A percentile compares a stretch with the other conserved stretches of the same genome.
phyloP scores from a whole-genome alignment of 2,113 vertebrate genomes.

The Fulica atra region DNA sequence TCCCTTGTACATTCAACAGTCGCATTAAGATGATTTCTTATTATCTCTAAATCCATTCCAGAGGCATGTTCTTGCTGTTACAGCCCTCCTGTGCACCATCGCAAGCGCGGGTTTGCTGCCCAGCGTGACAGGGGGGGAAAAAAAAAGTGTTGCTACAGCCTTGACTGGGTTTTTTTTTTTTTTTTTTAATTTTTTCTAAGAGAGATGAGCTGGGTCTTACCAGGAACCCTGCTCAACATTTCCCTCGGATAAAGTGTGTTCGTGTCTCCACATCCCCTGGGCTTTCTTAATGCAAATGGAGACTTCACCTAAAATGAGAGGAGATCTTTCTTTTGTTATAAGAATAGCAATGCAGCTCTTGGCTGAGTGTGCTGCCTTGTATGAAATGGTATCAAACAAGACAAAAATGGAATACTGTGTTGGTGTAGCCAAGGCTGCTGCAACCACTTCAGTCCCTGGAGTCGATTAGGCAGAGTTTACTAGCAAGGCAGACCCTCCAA shows the following conservation, averaged over 20 bases:
- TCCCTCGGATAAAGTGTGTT: background rate
- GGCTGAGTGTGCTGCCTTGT: background rate
- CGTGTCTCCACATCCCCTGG: background rate
- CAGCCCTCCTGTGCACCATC: constrained; percentile 47
- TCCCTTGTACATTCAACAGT: constrained; percentile 47
- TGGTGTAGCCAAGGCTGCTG: background rate
- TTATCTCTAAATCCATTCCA: constrained; percentile 53
- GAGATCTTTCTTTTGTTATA: constrained; percentile 16
- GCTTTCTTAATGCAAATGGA: constrained; percentile 10
- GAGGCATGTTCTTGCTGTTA: constrained; percentile 28
- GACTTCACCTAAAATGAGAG: background rate
- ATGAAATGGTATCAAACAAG: background rate
- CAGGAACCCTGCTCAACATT: background rate
- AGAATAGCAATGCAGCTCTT: constrained; percentile 1
- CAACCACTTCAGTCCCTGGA: background rate
- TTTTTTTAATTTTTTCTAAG: background rate
- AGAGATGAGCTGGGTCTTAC: background rate
- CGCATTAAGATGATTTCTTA: constrained; percentile 64
- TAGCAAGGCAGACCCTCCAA: background rate
- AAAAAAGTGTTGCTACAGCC: background rate
- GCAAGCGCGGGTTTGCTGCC: constrained; percentile 20
- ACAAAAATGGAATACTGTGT: constrained; percentile 28
- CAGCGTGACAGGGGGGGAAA: background rate
- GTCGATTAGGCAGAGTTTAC: background rate
- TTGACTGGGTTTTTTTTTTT: background rate